Conservation (phyloP, 2,113 vertebrate genomes). For the Nothobranchius furzeri region DNA sequence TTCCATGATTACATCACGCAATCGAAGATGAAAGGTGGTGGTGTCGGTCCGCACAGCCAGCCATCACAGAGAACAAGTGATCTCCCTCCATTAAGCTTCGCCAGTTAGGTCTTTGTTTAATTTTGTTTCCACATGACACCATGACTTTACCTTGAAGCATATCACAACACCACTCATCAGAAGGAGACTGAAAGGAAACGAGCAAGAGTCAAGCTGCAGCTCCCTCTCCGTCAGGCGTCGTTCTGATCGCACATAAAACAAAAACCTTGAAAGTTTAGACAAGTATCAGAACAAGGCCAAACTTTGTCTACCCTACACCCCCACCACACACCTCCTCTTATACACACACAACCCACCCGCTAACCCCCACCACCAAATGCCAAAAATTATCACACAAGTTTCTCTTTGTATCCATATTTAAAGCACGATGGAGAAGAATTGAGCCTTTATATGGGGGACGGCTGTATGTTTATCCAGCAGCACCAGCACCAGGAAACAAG, state of each 20-base stretch:
- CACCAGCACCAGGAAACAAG: constrained; percentile 76
- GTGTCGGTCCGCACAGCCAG: constrained; percentile 15
- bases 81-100: constrained; percentile 38
- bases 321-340: constrained; percentile 1
- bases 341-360: constrained; percentile 48
- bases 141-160: constrained; percentile 36
- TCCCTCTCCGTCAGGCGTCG: constrained; percentile 56
- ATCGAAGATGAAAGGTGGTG: constrained; percentile 57
- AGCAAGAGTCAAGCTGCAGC: constrained; percentile 36
- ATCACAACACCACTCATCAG: constrained; percentile 50
- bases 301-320: constrained; percentile 68
- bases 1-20: constrained; percentile 56
- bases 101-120: constrained; percentile 47
- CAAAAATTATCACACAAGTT: constrained; percentile 85
- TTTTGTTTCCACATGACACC: constrained; percentile 50
- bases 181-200: constrained; percentile 32
- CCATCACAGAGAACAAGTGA: constrained; percentile 12
- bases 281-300: constrained; percentile 78
- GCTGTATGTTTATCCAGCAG: constrained; percentile 82
- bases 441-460: constrained; percentile 77
- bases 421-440: constrained; percentile 81
- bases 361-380: constrained; percentile 74
- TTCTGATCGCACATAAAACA: constrained; percentile 64
- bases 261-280: constrained; percentile 66
- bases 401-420: constrained; percentile 84